These are phyloP conservation scores for Hyles euphorbiae DNA, from an alignment of 1,140 invertebrate genomes.

Conservation along the genomic window DNA sequence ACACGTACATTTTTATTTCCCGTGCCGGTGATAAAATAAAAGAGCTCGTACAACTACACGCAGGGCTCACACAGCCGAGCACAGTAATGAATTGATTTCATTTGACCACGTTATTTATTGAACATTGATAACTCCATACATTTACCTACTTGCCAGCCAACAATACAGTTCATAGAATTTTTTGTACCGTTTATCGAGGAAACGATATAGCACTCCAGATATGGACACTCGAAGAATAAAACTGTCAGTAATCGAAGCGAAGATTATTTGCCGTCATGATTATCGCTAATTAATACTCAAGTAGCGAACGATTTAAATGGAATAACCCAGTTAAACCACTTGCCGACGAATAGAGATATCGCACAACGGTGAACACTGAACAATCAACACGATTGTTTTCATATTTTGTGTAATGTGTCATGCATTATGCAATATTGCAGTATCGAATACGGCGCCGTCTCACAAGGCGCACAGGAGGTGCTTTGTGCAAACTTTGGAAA, in stretches of 20 bases:
- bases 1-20: constrained; percentile 1
- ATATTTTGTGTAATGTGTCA: constrained; percentile 15
- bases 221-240: constrained; percentile 48
- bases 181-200: constrained; percentile 8
- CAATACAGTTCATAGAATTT: constrained; percentile 4
- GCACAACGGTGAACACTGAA: constrained; percentile 34
- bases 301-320: constrained; percentile 57
- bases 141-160: constrained; percentile 1
- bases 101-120: constrained; percentile 2
- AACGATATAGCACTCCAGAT: constrained; percentile 50
- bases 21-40: constrained; percentile 1
- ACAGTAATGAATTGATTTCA: constrained; percentile 4
- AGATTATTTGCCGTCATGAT: constrained; percentile 59
- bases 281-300: constrained; percentile 65
- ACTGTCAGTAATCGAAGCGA: constrained; percentile 43
- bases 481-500: constrained; percentile 42
- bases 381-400: constrained; percentile 51
- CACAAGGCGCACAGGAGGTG: constrained; percentile 11
- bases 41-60: not conserved
- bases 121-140: constrained; percentile 4
- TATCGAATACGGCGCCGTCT: constrained; percentile 57
- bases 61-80: not conserved
- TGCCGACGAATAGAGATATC: constrained; percentile 42
- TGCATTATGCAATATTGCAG: constrained; percentile 57
- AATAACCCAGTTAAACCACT: constrained; percentile 67